These are phyloP conservation scores for Aporophyla lueneburgensis DNA, from an alignment of 2,888 invertebrate species.

Conservation along the genomic window DNA sequence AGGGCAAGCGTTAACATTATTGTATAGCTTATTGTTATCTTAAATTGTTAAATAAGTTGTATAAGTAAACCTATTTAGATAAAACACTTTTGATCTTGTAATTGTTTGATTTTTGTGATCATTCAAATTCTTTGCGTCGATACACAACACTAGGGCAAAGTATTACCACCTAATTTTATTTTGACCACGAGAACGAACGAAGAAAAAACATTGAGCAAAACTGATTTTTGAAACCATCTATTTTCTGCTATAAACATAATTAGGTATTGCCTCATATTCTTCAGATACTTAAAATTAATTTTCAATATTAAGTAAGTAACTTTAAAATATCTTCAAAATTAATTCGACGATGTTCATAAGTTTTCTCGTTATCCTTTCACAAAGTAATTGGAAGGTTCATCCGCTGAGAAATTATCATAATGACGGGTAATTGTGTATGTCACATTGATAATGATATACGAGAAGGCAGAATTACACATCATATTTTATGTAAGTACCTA, in stretches of 20 bases:
- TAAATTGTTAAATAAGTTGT: neutral
- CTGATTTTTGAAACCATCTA: neutral
- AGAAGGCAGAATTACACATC: constrained; percentile 4
- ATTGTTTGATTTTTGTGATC: too few relatives aligned
- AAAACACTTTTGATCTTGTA: neutral
- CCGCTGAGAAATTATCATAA: constrained; percentile 8
- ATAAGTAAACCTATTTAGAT: neutral
- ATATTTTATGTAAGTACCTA: constrained; percentile 1
- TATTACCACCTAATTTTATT: too few relatives aligned
- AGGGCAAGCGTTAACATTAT: neutral
- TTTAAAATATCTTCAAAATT: constrained; percentile 1
- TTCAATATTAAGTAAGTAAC: neutral
- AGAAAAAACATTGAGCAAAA: neutral
- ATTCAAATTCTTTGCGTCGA: too few relatives aligned
- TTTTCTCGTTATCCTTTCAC: neutral
- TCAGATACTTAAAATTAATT: neutral
- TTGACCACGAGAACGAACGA: too few relatives aligned
- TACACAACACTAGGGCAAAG: too few relatives aligned
- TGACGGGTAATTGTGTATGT: constrained; percentile 33
- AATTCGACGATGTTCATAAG: neutral
- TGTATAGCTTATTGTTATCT: neutral
- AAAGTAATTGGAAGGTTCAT: neutral
- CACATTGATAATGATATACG: constrained; percentile 29
- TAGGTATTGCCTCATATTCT: neutral
- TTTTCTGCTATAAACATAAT: neutral